Evolutionary conservation across 2,113 vertebrate species (phyloP).

Genomic region (Gasterosteus nipponicus): DNA sequence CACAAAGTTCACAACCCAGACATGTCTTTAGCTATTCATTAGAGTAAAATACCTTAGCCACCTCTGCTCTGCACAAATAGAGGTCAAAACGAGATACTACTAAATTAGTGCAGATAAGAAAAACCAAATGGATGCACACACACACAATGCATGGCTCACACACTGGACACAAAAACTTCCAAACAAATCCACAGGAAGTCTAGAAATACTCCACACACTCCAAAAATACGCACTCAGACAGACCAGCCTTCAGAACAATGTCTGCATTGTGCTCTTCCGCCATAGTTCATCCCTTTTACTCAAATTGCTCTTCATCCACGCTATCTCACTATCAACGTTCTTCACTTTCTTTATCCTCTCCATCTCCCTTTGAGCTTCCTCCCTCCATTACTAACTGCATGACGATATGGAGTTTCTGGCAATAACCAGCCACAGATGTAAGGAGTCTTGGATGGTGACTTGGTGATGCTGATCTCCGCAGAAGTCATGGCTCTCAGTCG

Average conservation of each 20-base stretch:
- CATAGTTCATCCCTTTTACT: conserved; percentile 38
- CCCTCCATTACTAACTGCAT: conserved; percentile 50
- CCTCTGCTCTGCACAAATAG: conserved; percentile 2
- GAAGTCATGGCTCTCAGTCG: conserved; percentile 37
- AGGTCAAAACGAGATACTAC: conserved; percentile 52
- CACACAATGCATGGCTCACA: conserved; percentile 10
- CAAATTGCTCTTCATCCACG: conserved; percentile 21
- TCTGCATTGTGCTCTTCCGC: conserved; percentile 24
- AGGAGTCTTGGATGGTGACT: conserved; percentile 50
- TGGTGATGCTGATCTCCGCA: not conserved
- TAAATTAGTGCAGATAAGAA: conserved; percentile 73
- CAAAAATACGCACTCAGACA: conserved; percentile 44
- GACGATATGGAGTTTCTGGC: conserved; percentile 58
- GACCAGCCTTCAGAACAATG: not conserved
- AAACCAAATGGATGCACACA: not conserved
- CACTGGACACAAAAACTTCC: conserved; percentile 31
- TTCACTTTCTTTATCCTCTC: conserved; percentile 56
- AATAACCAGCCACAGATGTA: conserved; percentile 72
- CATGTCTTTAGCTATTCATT: conserved; percentile 41
- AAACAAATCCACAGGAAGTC: conserved; percentile 55
- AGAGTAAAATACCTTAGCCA: conserved; percentile 47
- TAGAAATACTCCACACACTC: conserved; percentile 52
- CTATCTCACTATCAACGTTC: conserved; percentile 28
- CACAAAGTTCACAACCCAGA: not conserved
- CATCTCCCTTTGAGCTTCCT: conserved; percentile 56